These are phyloP conservation scores for Zonotrichia leucophrys DNA, from an alignment of 2,113 vertebrate species.

Conservation along the genomic window DNA sequence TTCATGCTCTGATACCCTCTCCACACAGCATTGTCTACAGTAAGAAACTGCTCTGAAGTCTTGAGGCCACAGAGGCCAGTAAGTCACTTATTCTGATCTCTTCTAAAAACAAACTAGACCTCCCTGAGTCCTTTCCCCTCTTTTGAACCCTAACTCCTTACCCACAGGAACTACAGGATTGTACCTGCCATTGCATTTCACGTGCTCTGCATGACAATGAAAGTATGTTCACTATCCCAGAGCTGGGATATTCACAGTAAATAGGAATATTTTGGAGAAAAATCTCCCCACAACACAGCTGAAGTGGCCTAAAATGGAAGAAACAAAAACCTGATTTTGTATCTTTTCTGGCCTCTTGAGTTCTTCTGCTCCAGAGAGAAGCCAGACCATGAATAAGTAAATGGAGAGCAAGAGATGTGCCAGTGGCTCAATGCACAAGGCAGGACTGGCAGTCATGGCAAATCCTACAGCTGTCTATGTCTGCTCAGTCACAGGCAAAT, in stretches of 20 bases:
- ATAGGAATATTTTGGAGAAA: not conserved
- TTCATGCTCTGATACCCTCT: not conserved
- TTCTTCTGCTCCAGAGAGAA: not conserved
- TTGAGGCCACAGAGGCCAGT: not conserved
- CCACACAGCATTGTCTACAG: not conserved
- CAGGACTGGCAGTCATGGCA: not conserved
- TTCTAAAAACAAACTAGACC: not conserved
- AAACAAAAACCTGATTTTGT: not conserved
- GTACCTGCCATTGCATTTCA: not conserved
- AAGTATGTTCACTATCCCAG: not conserved
- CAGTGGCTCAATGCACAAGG: fast-evolving
- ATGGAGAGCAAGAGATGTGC: not conserved
- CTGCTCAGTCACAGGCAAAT: not conserved
- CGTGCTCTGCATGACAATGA: not conserved
- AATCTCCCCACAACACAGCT: not conserved
- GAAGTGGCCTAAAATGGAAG: not conserved
- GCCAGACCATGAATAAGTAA: not conserved
- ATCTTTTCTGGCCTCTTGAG: not conserved
- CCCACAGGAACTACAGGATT: not conserved
- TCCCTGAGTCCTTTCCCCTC: not conserved
- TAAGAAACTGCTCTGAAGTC: not conserved
- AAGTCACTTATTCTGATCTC: not conserved
- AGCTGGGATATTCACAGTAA: not conserved
- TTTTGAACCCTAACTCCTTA: not conserved
- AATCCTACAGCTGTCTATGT: not conserved